phyloP scores from a whole-genome alignment of 2,113 vertebrate genomes.

The Geococcyx californianus region DNA sequence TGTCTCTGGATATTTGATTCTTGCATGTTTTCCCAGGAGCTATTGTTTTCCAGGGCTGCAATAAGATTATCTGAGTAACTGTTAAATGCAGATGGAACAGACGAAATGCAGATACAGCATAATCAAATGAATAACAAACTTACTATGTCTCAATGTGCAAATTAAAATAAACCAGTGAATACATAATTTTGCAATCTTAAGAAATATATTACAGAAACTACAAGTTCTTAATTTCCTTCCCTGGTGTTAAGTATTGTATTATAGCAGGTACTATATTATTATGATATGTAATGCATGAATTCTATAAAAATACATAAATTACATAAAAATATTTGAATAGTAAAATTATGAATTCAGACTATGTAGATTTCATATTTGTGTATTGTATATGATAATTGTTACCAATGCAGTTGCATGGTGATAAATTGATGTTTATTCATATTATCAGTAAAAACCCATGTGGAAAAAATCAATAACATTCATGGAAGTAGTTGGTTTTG shows the following conservation, averaged over 20 bases:
- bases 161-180: not conserved
- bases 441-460: not conserved
- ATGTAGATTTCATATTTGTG: not conserved
- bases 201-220: not conserved
- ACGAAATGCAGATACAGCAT: not conserved
- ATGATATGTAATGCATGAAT: not conserved
- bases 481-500: not conserved
- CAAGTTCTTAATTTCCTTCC: not conserved
- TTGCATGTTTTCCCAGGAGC: not conserved
- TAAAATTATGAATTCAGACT: not conserved
- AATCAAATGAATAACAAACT: not conserved
- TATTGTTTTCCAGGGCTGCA: not conserved
- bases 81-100: not conserved
- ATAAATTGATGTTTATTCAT: not conserved
- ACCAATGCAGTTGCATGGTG: not conserved
- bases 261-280: not conserved
- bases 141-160: not conserved
- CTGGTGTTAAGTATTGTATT: not conserved
- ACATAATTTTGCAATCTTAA: not conserved
- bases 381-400: not conserved
- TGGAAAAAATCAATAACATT: not conserved
- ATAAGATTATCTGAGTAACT: not conserved
- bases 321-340: no score
- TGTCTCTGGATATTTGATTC: not conserved
- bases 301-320: no score